Evolutionary conservation across 2,113 vertebrate genomes (phyloP).

Genomic region (Rhynchopsitta pachyrhyncha): DNA sequence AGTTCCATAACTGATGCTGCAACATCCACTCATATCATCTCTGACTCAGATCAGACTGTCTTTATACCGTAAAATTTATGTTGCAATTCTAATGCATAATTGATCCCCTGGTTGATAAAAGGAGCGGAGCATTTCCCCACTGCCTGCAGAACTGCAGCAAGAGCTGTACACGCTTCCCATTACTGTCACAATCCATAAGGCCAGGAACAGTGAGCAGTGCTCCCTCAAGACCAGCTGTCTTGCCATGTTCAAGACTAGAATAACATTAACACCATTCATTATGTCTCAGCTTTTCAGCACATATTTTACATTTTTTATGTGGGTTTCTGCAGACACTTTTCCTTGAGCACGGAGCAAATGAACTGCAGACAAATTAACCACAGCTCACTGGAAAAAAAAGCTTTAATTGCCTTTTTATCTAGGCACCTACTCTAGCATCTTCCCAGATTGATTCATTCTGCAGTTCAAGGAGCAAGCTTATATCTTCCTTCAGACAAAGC

Average conservation of each 20-base stretch:
- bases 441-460: not conserved
- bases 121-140: not conserved
- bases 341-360: not conserved
- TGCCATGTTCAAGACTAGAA: not conserved
- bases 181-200: slow-evolving; percentile 38
- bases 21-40: not conserved
- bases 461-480: not conserved
- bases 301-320: not conserved
- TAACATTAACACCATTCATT: not conserved
- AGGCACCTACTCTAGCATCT: not conserved
- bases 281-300: not conserved
- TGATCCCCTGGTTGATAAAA: not conserved
- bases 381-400: not conserved
- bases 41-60: not conserved
- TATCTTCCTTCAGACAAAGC: not conserved
- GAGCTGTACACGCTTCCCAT: not conserved
- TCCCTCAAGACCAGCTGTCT: slow-evolving; percentile 30
- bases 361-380: not conserved
- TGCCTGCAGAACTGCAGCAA: not conserved
- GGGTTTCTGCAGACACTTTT: not conserved
- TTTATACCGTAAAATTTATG: not conserved
- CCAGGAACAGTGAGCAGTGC: not conserved
- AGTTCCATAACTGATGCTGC: not conserved
- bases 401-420: not conserved
- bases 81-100: slow-evolving; percentile 19